phyloP scores from a whole-genome alignment of 2,888 invertebrate species.

The Dolichomitus sp. region DNA sequence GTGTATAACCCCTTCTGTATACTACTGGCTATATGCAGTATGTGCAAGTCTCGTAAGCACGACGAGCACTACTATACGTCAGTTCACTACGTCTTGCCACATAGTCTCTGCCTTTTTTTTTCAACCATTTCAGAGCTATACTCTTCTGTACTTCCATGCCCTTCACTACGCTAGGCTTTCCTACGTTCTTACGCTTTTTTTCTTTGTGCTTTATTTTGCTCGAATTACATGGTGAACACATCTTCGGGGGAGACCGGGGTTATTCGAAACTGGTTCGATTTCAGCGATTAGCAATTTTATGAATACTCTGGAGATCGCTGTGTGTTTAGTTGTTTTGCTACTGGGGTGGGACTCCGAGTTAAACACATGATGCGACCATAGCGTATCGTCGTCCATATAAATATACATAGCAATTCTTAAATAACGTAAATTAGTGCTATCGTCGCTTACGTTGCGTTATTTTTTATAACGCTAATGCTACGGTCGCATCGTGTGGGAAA shows the following conservation, averaged over 20 bases:
- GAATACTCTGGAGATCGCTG: background rate
- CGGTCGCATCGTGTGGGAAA: no score
- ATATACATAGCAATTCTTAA: no score
- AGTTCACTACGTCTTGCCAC: background rate
- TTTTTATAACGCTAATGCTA: no score
- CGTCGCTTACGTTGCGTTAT: no score
- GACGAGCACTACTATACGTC: background rate
- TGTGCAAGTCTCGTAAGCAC: slow-evolving; percentile 1
- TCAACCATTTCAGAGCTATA: slow-evolving; percentile 1
- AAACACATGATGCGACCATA: no score
- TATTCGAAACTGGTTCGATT: background rate
- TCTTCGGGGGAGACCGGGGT: slow-evolving; percentile 3
- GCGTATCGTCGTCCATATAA: no score
- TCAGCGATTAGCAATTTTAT: background rate
- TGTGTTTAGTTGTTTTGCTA: background rate
- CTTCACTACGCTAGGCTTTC: background rate
- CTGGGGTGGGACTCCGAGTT: no score
- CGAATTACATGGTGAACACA: background rate
- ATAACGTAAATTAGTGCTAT: no score
- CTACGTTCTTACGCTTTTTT: slow-evolving; percentile 1
- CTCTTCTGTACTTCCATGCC: background rate
- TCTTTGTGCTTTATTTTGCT: background rate
- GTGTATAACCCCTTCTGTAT: background rate
- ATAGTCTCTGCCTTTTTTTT: background rate
- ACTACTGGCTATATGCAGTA: background rate